Evolutionary conservation across 1,140 invertebrate species (phyloP), one percentile per base, ranked within the genome.

Genomic region (Dufourea novaeangliae): DNA sequence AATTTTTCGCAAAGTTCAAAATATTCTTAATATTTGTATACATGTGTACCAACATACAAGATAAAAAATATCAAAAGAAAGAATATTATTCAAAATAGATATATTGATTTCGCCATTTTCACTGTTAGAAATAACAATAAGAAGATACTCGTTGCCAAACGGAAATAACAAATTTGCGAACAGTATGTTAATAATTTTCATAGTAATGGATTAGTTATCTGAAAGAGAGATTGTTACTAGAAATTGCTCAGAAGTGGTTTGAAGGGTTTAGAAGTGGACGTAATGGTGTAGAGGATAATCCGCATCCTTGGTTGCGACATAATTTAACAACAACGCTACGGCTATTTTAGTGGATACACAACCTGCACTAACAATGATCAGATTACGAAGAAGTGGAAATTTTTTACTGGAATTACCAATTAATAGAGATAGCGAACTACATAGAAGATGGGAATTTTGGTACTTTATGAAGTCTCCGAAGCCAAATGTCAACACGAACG

Each of bases 261-360:
- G 46, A 50, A 50, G 46, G 20, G 46, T 50, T 50, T n/a, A 5
- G 20, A n/a, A 50, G 46, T n/a, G 46, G 46, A 50, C 46, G 46
- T 50, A 50, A 50, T n/a, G n/a, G 46, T n/a, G 46, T n/a, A n/a
- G 46, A 50, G 46, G 46, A 50, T 50, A 50, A 50, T 50, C 46
- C 46, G 46, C 46, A n/a, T 50, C n/a, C 46, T n/a, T 50, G 46
- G 46, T 50, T 50, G 46, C 46, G 46, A 17, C 46, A n/a, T 50
- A 50, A 50, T 50, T 50, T 50, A 50, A n/a, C 46, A 50, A 50
- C 46, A n/a, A 50, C 20, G 46, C 46, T 50, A n/a, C n/a, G 46
- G 46, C 46, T 50, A 50, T 50, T 50, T n/a, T 50, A 50, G 46
- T 50, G 46, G 46, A 50, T 50, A n/a, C 46, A n/a, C 4, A n/a